Percentiles rank a stretch among this genome's conserved stretches.
Conservation (phyloP, 2,797 vertebrate species). For the Scomberomorus guttatus region DNA sequence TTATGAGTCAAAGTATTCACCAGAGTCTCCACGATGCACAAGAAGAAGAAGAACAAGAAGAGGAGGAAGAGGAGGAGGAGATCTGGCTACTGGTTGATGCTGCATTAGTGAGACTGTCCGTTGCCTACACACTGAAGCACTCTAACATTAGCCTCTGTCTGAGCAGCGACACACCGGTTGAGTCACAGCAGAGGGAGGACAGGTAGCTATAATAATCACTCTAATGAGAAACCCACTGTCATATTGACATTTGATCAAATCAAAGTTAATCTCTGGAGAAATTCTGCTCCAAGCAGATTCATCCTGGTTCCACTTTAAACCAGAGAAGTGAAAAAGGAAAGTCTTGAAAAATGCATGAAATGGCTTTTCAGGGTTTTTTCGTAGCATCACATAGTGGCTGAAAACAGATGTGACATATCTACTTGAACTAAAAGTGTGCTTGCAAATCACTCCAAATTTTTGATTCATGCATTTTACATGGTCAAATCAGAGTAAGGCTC, state of each 20-base stretch:
- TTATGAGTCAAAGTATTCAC: constrained; percentile 52
- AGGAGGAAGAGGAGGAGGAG: constrained; percentile 66
- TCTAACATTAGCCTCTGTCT: constrained; percentile 79
- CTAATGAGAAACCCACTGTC: constrained; percentile 41
- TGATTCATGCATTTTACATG: neutral
- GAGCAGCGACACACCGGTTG: constrained; percentile 67
- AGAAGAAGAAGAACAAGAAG: neutral
- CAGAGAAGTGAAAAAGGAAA: constrained; percentile 3
- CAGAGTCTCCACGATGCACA: constrained; percentile 54
- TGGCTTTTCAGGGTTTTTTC: constrained; percentile 5
- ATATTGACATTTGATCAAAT: constrained; percentile 39
- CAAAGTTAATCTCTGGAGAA: constrained; percentile 29
- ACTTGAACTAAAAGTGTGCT: neutral
- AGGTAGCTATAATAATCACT: constrained; percentile 64
- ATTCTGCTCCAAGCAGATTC: neutral
- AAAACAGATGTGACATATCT: neutral
- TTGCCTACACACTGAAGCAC: constrained; percentile 76
- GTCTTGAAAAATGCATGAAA: constrained; percentile 21
- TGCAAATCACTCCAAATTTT: neutral
- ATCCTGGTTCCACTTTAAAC: constrained; percentile 5
- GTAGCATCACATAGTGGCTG: neutral
- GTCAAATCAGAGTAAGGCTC: neutral
- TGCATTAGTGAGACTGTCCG: constrained; percentile 72
- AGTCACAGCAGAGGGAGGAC: constrained; percentile 78
- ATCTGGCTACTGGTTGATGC: constrained; percentile 72